phyloP scores from a whole-genome alignment of 2,113 vertebrate genomes.

The Atlantisia rogersi region DNA sequence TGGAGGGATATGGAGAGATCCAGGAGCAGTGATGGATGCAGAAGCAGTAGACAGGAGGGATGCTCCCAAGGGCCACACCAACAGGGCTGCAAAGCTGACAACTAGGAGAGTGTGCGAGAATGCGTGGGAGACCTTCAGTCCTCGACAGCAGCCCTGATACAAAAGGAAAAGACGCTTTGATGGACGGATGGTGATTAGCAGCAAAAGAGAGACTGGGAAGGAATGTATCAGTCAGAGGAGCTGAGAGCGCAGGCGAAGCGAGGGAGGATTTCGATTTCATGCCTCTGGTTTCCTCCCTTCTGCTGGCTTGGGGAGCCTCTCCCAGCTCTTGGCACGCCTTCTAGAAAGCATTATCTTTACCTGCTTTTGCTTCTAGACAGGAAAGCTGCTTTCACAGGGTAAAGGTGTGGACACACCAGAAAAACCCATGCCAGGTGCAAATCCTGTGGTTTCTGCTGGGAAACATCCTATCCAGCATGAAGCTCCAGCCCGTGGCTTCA shows the following conservation, averaged over 20 bases:
- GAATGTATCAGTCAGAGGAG: not conserved
- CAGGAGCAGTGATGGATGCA: not conserved
- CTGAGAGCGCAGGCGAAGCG: accelerated
- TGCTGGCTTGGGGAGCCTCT: not conserved
- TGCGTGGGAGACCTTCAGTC: not conserved
- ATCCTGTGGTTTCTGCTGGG: not conserved
- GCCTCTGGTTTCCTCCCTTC: not conserved
- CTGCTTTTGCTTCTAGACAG: not conserved
- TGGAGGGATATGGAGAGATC: not conserved
- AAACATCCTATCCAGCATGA: not conserved
- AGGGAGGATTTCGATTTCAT: not conserved
- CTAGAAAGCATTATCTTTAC: not conserved
- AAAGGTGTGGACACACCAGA: not conserved
- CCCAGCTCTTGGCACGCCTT: not conserved
- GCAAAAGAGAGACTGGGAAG: not conserved
- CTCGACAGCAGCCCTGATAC: not conserved
- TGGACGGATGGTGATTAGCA: not conserved
- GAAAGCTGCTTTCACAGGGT: not conserved
- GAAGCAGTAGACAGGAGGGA: not conserved
- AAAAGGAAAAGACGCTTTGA: slow-evolving; percentile 22
- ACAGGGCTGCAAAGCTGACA: not conserved
- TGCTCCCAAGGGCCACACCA: not conserved
- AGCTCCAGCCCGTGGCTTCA: not conserved
- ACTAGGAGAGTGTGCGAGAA: not conserved
- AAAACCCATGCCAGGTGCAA: not conserved